Percentiles rank a stretch among this genome's conserved stretches.
These are phyloP conservation scores for Aproaerema taeniolella DNA, from an alignment of 2,888 invertebrate genomes.

Conservation along the genomic window DNA sequence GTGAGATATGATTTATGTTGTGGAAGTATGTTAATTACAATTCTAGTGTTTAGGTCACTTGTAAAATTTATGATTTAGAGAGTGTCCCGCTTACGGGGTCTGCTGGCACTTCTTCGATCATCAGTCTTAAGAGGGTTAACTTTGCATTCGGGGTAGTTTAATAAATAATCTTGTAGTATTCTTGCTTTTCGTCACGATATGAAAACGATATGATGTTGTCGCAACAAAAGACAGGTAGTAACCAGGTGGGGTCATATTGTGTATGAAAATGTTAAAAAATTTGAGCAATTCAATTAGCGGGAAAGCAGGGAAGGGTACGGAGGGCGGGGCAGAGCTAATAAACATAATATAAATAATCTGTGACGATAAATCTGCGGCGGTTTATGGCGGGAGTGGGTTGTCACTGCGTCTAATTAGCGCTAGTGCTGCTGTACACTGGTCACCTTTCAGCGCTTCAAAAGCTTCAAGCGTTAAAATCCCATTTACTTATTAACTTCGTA, in stretches of 20 bases:
- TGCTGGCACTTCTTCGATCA: too few relatives aligned
- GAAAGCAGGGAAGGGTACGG: slow-evolving; percentile 58
- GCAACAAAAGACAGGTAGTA: too few relatives aligned
- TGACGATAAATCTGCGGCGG: slow-evolving; percentile 74
- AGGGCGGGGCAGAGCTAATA: slow-evolving; percentile 69
- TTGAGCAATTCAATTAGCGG: slow-evolving; percentile 69
- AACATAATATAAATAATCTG: slow-evolving; percentile 78
- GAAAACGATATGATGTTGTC: too few relatives aligned
- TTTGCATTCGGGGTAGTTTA: too few relatives aligned
- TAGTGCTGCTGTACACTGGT: slow-evolving; percentile 46
- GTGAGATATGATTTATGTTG: slow-evolving; percentile 57
- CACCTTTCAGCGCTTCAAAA: slow-evolving; percentile 17
- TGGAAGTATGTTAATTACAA: slow-evolving; percentile 47
- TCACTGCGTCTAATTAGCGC: slow-evolving; percentile 74
- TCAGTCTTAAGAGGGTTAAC: too few relatives aligned
- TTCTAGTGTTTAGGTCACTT: slow-evolving; percentile 39
- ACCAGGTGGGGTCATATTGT: too few relatives aligned
- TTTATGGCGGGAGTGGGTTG: slow-evolving; percentile 77
- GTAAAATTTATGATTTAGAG: slow-evolving; percentile 26
- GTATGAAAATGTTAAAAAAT: too few relatives aligned
- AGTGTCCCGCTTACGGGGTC: slow-evolving; percentile 10
- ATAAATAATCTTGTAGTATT: too few relatives aligned
- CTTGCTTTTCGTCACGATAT: too few relatives aligned
- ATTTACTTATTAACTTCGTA: too few relatives aligned
- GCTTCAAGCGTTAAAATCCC: slow-evolving; percentile 34